Base-by-base conservation (phyloP, 1,140 invertebrate species). In the Drosophila seguyi region DNA sequence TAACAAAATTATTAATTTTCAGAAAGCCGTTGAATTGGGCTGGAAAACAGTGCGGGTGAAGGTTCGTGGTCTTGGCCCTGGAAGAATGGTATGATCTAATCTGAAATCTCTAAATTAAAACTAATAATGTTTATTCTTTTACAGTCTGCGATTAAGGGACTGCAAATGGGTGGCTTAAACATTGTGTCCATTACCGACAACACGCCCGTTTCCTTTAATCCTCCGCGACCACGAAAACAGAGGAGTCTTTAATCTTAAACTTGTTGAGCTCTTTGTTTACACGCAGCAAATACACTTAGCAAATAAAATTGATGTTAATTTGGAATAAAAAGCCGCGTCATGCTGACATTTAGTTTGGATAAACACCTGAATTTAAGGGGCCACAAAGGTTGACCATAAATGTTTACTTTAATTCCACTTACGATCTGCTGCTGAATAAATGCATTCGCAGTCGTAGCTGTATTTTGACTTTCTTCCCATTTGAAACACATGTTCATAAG, bases 141-240 rank as follows among this genome's bases (percentile, higher is more conserved):
- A 61, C 93, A 98, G 97, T 95, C 97, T 62, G 95, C 97, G n/a
- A 95, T 99, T 38, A 99, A 99, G 94, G 98, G 98, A 6, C 91
- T 99, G 16, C 95, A 98, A 93, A 96, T 98, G 95, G 95, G 96
- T 57, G 98, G 98, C 8, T 79, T 99, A 18, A 95, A 98, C 67
- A 96, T 99, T 65, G 94, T 98, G 20, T 99, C 98, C 14, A 95
- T 99, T 20, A 98, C 98, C 7, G 98, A 99, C 92, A 95, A 93
- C 68, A 99, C 98, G 2, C 95, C 93, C 74, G 95, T 99, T 6
- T 96, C 96, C 2, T 97, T 95, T 94, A 95, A 95, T 91, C 96
- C 96, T 41, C 95, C 95, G 31, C 93, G 97, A 67, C 94, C 97
- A 59, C 94, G 95, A 81, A 98, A 97, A 94, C 94, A 94, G 38